Evolutionary conservation across 2,113 vertebrate species (phyloP).

Genomic region (Gavialis gangeticus): DNA sequence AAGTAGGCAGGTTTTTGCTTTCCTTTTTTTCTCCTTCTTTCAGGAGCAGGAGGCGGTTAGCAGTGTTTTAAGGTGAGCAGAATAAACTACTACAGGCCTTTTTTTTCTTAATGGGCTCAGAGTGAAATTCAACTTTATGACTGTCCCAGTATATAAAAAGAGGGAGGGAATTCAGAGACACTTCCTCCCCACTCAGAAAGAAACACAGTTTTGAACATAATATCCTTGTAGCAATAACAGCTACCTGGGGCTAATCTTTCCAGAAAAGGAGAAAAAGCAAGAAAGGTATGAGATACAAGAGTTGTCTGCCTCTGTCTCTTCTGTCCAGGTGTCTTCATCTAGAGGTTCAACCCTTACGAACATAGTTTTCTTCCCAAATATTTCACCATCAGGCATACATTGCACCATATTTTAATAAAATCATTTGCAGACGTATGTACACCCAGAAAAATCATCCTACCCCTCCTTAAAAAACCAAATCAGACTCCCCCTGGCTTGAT

Average conservation of each 20-base stretch:
- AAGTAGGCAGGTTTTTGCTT: conserved; percentile 34
- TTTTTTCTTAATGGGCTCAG: background rate
- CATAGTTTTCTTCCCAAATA: background rate
- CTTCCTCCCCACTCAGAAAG: background rate
- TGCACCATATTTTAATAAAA: background rate
- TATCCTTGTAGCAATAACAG: background rate
- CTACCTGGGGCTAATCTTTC: background rate
- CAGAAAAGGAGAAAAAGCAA: background rate
- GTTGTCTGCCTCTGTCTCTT: background rate
- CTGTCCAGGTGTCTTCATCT: too few relatives aligned
- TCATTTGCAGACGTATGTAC: background rate
- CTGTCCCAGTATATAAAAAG: background rate
- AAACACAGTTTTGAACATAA: background rate
- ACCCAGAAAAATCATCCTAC: background rate
- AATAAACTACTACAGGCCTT: background rate
- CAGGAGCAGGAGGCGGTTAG: background rate
- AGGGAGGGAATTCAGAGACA: background rate
- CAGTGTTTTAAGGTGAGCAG: background rate
- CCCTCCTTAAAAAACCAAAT: background rate
- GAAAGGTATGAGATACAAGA: background rate
- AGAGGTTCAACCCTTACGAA: background rate
- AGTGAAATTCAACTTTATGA: background rate
- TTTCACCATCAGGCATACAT: background rate
- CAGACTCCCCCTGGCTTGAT: background rate
- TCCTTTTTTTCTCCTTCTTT: background rate